Base-by-base conservation (phyloP, 2,888 invertebrate genomes). In the Hirudinaria manillensis region DNA sequence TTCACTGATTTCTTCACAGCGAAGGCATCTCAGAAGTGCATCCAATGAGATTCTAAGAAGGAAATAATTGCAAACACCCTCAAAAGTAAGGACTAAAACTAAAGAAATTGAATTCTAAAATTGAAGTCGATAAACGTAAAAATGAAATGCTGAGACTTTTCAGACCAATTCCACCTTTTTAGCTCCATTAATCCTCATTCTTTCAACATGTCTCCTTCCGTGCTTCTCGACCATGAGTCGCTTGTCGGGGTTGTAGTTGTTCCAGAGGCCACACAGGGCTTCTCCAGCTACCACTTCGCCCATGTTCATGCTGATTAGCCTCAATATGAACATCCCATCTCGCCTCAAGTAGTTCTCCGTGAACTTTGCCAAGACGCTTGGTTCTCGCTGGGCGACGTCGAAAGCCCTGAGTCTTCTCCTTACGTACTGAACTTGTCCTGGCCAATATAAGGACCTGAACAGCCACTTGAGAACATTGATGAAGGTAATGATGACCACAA, bases 251-350 rank as follows among this genome's bases (percentile, higher is more conserved):
- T 81, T 80, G 77, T 81, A 81, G 75, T 80, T 81, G 74, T 80
- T 81, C 81, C 81, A 81, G 24, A 81, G 77, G 61, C 81, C 81
- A 68, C 80, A 81, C 38, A 80, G 79, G 55, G 80, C 78, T 76
- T 81, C 81, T 19, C 81, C 81, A 24, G 81, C 80, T n/a, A 81
- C 79, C 65, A 81, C 80, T 70, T 81, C 81, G 51, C 81, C 81
- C 78, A 79, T 78, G 76, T 81, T 81, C 76, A 81, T 79, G 7
- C 81, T 78, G 36, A 81, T 80, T 34, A 81, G 76, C 27, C 80
- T 76, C 55, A 81, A 51, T 53, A 81, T 78, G 76, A 81, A 81
- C 74, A 81, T 77, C 10, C 81, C 81, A 75, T 81, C 81, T 19
- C 80, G 67, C 21, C 81, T 76, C 36, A 81, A 77, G 61, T 81